phyloP scores from a whole-genome alignment of 2,113 vertebrate genomes.

The Psittacara wagleri region DNA sequence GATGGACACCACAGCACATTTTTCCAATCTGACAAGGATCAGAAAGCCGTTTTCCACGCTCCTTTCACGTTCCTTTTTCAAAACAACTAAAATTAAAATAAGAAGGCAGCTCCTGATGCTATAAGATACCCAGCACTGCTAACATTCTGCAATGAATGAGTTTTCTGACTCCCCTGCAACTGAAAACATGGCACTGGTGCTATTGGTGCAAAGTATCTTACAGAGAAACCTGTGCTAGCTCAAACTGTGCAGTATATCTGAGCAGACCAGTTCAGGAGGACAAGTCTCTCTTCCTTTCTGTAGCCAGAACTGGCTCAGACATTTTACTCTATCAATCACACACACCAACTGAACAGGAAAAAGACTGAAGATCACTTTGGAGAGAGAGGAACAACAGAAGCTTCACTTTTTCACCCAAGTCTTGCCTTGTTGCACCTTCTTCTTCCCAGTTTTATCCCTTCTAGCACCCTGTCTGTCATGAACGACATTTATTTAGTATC shows the following conservation, averaged over 20 bases:
- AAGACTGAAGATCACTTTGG: background rate
- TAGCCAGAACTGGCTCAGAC: background rate
- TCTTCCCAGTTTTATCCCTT: background rate
- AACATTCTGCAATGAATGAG: background rate
- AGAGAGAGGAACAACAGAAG: background rate
- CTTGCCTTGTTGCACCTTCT: background rate
- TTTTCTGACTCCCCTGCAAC: background rate
- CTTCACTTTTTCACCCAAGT: background rate
- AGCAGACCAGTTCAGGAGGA: background rate
- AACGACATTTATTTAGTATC: background rate
- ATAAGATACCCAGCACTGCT: background rate
- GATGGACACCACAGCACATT: too few species aligned
- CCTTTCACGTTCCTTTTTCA: background rate
- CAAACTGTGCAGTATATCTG: background rate
- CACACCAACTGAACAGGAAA: background rate
- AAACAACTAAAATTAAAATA: background rate
- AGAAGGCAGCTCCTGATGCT: background rate
- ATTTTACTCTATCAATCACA: background rate
- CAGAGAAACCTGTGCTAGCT: background rate
- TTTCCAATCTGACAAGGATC: background rate
- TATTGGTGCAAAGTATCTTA: background rate
- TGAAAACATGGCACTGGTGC: fast-evolving
- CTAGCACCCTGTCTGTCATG: background rate
- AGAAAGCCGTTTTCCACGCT: background rate
- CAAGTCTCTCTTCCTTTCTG: background rate